Base-by-base conservation (phyloP, 2,888 invertebrate species). In the Cepaea hortensis region DNA sequence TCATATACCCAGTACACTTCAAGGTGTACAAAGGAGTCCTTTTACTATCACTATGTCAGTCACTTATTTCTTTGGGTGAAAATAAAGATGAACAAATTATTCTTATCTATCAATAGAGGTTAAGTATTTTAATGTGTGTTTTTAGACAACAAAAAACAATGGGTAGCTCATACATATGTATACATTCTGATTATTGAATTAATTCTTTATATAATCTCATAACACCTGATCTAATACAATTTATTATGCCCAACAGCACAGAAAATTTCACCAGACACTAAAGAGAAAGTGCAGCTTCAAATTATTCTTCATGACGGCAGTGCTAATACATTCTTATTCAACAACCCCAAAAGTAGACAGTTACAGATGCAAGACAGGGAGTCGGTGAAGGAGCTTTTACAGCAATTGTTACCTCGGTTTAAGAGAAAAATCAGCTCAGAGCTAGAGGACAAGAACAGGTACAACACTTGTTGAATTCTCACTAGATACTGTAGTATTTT, bases 271-370 rank as follows among this genome's bases (percentile, higher is more conserved):
- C 98, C 99, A 0, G 98, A 97, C 92, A 98, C 98, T 55, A 99
- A 99, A 95, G 97, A 98, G 55, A 99, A 99, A 95, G 98, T 99
- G 85, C 99, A 99, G 94, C 95, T 99, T 23, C 99, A 99, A 96
- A 96, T 99, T 46, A 98, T 98, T 46, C 95, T 99, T 89, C 98
- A 99, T 91, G 98, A 98, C 95, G 98, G 98, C 48, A 96, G 97
- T 81, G 97, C 98, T 81, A 98, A 98, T 4, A 99, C 99, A 20
- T 99, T 99, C 95, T 99, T 99, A 94, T 99, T 99, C 95, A 97
- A 97, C 81, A 97, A 98, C 94, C 96, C 97, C 6, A 96, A 96
- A 81, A 98, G 98, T 0, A 95, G 96, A 15, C 96, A 96, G 62
- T 96, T 96, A 9, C 98, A 98, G 95, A 96, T 98, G 18, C 96